These are phyloP conservation scores for Melanitta fusca DNA, from an alignment of 2,797 vertebrate species.

Conservation along the genomic window DNA sequence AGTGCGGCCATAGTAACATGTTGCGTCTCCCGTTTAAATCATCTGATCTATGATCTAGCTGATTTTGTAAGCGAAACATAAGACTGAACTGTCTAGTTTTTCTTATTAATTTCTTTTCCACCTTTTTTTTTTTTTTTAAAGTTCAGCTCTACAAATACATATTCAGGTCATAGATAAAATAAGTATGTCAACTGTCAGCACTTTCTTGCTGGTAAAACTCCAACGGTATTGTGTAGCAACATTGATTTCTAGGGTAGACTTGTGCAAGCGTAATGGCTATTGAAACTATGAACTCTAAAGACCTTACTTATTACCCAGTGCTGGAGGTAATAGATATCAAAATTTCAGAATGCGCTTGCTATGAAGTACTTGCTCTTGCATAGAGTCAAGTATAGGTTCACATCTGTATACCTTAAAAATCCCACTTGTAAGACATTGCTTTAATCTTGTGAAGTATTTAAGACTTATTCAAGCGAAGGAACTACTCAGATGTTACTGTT, in stretches of 20 bases:
- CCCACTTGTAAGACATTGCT: background rate
- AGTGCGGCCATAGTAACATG: background rate
- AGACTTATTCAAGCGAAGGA: background rate
- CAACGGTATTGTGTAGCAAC: background rate
- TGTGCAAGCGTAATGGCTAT: background rate
- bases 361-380: background rate
- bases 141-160: background rate
- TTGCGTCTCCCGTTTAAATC: background rate
- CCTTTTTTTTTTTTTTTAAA: background rate
- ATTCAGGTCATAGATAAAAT: background rate
- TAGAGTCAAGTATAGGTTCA: background rate
- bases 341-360: background rate
- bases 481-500: background rate
- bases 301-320: background rate
- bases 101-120: background rate
- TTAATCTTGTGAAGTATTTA: background rate
- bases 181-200: background rate
- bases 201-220: background rate
- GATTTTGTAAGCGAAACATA: background rate
- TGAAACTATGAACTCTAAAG: background rate
- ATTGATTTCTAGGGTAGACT: background rate
- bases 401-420: background rate
- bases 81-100: background rate
- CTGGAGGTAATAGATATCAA: background rate
- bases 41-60: background rate